Base-by-base conservation (phyloP, 2,797 vertebrate species). In the Carduelis carduelis region DNA sequence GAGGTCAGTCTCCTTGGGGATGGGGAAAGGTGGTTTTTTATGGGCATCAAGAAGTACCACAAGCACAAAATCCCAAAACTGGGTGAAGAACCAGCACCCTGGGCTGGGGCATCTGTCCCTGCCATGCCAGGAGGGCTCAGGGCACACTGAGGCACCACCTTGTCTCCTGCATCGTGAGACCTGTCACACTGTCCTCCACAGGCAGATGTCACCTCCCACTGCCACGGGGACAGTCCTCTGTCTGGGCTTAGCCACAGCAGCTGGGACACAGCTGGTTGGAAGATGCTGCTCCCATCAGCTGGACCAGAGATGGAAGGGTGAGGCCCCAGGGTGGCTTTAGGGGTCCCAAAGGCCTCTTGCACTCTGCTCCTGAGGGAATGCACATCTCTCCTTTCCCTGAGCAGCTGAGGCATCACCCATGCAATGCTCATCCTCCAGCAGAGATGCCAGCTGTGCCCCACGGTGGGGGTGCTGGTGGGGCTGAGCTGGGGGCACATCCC, bases 381-480 rank as follows among this genome's bases (percentile, higher is more conserved):
- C 41, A 37, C 24, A 21, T 20, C 66, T 59, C 43, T 64, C 53
- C 69, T 83, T 39, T 6, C 30, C 44, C 46, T 32, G 47, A 34
- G 28, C 78, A 5, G 39, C 39, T 41, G 39, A 41, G 39, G 75
- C 68, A 61, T 39, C 90, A 30, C 9, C 78, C 68, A 20, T 1
- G 1, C 12, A 30, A 32, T 0, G 1, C 61, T 64, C 11, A 1
- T 56, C 18, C 86, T 78, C 50, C 61, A 19, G n/a, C 5, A 18
- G 59, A 80, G 77, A 15, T 19, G 55, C 50, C 65, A 44, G 1
- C 43, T 2, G 26, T 14, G 59, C 53, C 65, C 90, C 83, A 37
- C 0, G 0, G 28, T 2, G 60, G 1, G 59, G 13, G 60, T 22
- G 74, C 70, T 1, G 0, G 9, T 5, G 32, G 59, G 57, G 63